Evolutionary conservation across 1,140 invertebrate species (phyloP).

Genomic region (Pomacea maculata): DNA sequence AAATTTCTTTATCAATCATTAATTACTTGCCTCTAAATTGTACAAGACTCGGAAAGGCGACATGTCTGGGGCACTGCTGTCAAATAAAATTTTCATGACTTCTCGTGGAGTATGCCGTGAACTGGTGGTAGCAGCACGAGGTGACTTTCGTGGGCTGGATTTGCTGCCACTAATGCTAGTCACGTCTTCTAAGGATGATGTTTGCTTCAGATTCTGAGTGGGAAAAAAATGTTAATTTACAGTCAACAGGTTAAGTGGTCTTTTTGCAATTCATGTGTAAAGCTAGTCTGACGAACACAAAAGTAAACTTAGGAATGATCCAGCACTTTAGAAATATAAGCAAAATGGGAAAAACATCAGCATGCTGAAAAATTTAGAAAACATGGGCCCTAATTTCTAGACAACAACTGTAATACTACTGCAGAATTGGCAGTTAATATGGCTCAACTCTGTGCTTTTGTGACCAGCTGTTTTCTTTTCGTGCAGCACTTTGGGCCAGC

Average conservation of each 20-base stretch:
- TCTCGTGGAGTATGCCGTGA: constrained; percentile 52
- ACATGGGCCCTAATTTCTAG: too few relatives aligned
- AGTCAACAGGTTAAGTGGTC: neutral
- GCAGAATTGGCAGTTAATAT: too few relatives aligned
- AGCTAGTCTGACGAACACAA: too few relatives aligned
- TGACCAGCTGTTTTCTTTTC: too few relatives aligned
- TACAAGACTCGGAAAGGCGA: constrained; percentile 69
- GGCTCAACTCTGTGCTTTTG: too few relatives aligned
- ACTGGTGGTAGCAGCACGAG: constrained; percentile 40
- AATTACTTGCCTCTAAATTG: constrained; percentile 67
- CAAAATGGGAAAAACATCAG: too few relatives aligned
- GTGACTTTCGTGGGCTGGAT: constrained; percentile 58
- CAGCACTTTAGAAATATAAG: too few relatives aligned
- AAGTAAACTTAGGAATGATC: too few relatives aligned
- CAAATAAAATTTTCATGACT: constrained; percentile 64
- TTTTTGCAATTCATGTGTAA: too few relatives aligned
- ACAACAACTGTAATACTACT: too few relatives aligned
- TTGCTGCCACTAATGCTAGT: constrained; percentile 46
- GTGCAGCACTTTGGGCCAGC: too few relatives aligned
- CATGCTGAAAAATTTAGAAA: too few relatives aligned
- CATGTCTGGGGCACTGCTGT: constrained; percentile 62
- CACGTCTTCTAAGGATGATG: constrained; percentile 49
- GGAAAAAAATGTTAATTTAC: neutral
- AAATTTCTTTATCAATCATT: neutral
- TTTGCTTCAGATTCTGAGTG: constrained; percentile 39